Percentiles rank a stretch among this genome's conserved stretches.
Conservation (phyloP, 2,888 invertebrate genomes). For the Thymelicus acteon region DNA sequence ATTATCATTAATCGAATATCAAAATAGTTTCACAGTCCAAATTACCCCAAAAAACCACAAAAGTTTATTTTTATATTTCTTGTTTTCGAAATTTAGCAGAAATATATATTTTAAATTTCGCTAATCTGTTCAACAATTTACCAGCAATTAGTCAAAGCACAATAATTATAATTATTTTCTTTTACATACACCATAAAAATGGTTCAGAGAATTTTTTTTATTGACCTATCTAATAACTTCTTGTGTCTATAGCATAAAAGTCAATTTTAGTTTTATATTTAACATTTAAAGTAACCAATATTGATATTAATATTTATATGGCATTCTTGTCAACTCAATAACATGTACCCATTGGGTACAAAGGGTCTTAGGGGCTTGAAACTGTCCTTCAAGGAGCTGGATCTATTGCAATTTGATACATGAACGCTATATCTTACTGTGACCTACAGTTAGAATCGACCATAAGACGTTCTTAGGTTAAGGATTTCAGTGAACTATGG, state of each 20-base stretch:
- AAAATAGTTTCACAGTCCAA: neutral
- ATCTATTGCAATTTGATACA: too few relatives aligned
- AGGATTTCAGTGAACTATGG: too few relatives aligned
- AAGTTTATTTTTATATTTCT: neutral
- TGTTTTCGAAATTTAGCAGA: too few relatives aligned
- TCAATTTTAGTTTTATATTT: neutral
- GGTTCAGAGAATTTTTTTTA: neutral
- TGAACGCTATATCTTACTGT: too few relatives aligned
- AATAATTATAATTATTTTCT: too few relatives aligned
- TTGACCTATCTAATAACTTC: neutral
- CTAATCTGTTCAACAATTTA: neutral
- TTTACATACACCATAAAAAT: neutral
- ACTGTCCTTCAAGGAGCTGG: too few relatives aligned
- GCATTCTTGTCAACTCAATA: slow-evolving; percentile 1
- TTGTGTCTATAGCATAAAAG: slow-evolving; percentile 25
- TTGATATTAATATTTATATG: neutral
- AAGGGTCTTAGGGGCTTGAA: too few relatives aligned
- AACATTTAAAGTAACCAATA: slow-evolving; percentile 12
- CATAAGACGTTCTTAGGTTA: too few relatives aligned
- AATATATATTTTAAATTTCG: too few relatives aligned
- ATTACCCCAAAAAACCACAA: neutral
- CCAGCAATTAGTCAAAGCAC: neutral
- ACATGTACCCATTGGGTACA: too few relatives aligned
- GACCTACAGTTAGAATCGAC: too few relatives aligned
- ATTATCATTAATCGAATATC: too few relatives aligned